Evolutionary conservation across 1,140 invertebrate species (phyloP), one percentile per base, ranked within the genome.

Genomic region (Drosophila lacertosa): DNA sequence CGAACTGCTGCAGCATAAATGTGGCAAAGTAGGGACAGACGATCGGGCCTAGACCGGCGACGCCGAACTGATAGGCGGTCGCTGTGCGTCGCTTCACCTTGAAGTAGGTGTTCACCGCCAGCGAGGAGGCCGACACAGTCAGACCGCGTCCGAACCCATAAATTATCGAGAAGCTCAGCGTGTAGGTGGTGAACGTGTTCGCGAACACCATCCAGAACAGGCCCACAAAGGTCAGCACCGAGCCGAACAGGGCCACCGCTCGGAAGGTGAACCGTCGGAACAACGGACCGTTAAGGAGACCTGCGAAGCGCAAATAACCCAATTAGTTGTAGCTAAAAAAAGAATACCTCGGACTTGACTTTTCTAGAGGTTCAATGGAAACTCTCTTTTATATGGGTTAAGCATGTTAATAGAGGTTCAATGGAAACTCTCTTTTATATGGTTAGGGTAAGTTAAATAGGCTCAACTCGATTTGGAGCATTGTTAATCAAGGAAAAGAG

Each of bases 241-340:
- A 92, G 29, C 94, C 94, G 3, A 92, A 83, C 3, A 95, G 72
- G 0, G 93, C 94, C 3, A 94, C 93, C 91, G 94, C 93, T 18
- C 94, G 92, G 69, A 93, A 95, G 5, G 93, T 93, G 63, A 93
- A 94, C 22, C 91, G 93, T 59, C 93, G 93, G 74, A 95, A 94
- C 0, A 95, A 71, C 11, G 94, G 94, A 2, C 94, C 94, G 89
- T 94, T 95, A 3, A 94, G 90, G 35, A 95, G 90, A 69, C 94
- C 94, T 91, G 93, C 91, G 71, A 33, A 16, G 0, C 33, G 32
- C n/a, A 4, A 6, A 24, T n/a, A 6, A 20, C n/a, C n/a, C n/a
- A 5, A 22, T n/a, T 7, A 40, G 3, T 6, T 24, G n/a, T 10
- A 29, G n/a, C 13, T 29, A 16, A 6, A 29, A 9, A 47, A 7